These are phyloP conservation scores for Formica aserva DNA, from an alignment of 2,888 invertebrate genomes.

Conservation along the genomic window DNA sequence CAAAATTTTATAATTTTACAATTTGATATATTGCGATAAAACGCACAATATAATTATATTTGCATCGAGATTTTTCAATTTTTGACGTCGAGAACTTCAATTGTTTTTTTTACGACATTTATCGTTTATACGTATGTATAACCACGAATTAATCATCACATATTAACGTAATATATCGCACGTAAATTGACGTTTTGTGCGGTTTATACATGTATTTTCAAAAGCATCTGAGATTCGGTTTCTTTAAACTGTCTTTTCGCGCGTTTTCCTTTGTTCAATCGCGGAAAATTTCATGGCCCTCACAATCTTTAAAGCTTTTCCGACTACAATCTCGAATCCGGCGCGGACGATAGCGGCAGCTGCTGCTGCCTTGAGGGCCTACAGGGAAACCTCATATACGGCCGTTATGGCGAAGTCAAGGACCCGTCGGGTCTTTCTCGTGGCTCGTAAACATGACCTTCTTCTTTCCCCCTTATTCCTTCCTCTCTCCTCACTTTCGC, in stretches of 20 bases:
- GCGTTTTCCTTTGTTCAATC: not conserved
- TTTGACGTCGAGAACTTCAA: not conserved
- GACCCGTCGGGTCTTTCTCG: slow-evolving; percentile 46
- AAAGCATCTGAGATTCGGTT: not conserved
- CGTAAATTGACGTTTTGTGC: not conserved
- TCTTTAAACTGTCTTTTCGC: not conserved
- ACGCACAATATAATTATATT: not conserved
- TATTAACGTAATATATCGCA: not conserved
- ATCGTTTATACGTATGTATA: not conserved
- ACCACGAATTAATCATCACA: slow-evolving; percentile 12
- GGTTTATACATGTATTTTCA: not conserved
- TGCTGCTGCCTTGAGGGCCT: slow-evolving; percentile 57
- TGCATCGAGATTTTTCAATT: not conserved
- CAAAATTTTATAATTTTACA: not conserved
- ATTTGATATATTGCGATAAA: not conserved
- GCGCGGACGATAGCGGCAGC: slow-evolving; percentile 64
- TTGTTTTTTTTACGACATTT: not conserved
- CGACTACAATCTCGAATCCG: slow-evolving; percentile 68
- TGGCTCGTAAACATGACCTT: slow-evolving; percentile 65
- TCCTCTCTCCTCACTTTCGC: slow-evolving; percentile 5
- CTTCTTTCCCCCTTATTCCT: slow-evolving; percentile 21
- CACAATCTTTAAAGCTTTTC: slow-evolving; percentile 49
- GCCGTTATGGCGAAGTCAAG: slow-evolving; percentile 57
- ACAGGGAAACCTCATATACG: slow-evolving; percentile 65
- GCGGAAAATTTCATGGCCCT: slow-evolving; percentile 42